These are phyloP conservation scores for Nesogale talazaci DNA, from an alignment of 2,113 vertebrate species.

Conservation along the genomic window DNA sequence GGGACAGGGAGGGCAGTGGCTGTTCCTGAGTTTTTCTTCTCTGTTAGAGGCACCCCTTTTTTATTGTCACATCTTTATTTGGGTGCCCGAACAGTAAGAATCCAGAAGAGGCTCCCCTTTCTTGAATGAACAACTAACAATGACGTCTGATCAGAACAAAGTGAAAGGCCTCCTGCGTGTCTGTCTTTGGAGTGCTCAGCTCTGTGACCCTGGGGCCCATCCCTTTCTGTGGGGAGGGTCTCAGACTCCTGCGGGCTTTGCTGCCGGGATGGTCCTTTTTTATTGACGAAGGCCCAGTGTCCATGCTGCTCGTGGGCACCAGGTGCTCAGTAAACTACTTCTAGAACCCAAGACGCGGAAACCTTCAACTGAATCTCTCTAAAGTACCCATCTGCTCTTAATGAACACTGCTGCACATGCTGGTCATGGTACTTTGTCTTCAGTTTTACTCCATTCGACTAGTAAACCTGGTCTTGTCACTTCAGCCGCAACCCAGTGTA, in stretches of 20 bases:
- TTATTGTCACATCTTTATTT: too few relatives aligned
- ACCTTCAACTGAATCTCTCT: neutral
- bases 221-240: too few relatives aligned
- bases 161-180: neutral
- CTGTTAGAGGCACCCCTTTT: neutral
- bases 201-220: neutral
- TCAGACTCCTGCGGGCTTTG: neutral
- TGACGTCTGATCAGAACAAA: neutral
- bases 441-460: neutral
- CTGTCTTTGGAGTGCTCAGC: neutral
- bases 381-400: constrained; percentile 2
- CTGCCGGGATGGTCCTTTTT: neutral
- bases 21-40: neutral
- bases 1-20: neutral
- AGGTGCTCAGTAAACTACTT: neutral
- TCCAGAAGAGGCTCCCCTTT: neutral
- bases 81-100: too few relatives aligned
- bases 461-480: neutral
- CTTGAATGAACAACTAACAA: neutral
- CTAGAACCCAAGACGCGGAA: neutral
- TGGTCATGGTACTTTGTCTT: neutral
- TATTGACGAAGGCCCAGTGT: neutral
- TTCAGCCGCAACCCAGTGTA: neutral
- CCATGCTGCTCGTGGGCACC: neutral
- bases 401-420: neutral